Conservation (phyloP, 37 sponge, comb jelly and placozoan genomes). For the Spongia lamella region DNA sequence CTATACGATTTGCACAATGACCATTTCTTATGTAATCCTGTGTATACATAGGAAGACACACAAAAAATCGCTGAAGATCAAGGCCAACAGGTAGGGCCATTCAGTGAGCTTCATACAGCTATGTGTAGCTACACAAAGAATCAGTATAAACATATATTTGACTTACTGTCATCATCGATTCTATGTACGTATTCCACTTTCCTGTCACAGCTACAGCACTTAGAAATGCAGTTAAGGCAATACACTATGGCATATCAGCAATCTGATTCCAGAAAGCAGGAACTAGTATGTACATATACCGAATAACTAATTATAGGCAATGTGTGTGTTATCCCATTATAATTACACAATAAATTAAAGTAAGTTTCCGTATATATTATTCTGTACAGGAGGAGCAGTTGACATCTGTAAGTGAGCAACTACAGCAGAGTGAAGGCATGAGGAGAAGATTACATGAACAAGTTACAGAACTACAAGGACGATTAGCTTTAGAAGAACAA, state of each 20-base stretch:
- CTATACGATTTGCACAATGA: no score
- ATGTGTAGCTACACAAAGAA: no score
- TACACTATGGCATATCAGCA: conserved; percentile 64
- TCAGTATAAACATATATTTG: no score
- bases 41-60: conserved; percentile 6
- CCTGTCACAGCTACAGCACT: conserved; percentile 42
- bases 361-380: not conserved
- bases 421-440: conserved; percentile 77
- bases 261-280: conserved; percentile 36
- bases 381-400: conserved; percentile 43
- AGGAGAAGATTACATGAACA: conserved; percentile 79
- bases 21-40: no score
- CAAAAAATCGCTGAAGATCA: conserved; percentile 11
- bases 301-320: no score
- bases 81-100: conserved; percentile 23
- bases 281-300: conserved; percentile 35
- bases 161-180: not conserved
- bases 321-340: no score
- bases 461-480: conserved; percentile 86
- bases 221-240: conserved; percentile 45
- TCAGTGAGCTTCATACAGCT: no score
- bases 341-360: not conserved
- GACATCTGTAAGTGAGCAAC: conserved; percentile 22
- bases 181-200: no score
- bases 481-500: conserved; percentile 82